Base-by-base conservation (phyloP, 2,888 invertebrate species). In the Junonia oenone region DNA sequence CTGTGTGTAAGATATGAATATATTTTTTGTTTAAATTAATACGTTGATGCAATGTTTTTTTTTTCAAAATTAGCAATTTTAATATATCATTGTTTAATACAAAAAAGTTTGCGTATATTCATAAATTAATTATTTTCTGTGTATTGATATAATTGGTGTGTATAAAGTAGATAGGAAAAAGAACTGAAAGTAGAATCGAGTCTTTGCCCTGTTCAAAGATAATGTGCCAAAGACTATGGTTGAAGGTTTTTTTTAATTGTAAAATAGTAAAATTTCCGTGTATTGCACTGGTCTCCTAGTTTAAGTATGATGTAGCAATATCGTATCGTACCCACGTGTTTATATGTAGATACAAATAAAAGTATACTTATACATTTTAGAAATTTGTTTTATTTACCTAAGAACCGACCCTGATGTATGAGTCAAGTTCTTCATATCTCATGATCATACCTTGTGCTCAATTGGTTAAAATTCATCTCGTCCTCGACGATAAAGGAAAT, bases 161-260 rank as follows among this genome's bases (percentile, higher is more conserved):
- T 77, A 75, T 75, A 76, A 75, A 78, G 63, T 81, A 80, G 73
- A 55, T 81, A 79, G 77, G 76, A 63, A 67, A 62, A 78, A 78
- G 87, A 83, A 85, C 82, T 84, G 86, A 82, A 73, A 70, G 76
- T 72, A 72, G 73, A 75, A 74, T 81, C 72, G 79, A 85, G 88
- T 90, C 90, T 90, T 90, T 88, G 90, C 80, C 76, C 73, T 71
- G 62, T 78, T 87, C 90, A 89, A 90, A 90, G 90, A 90, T 83
- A 78, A 75, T 82, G 90, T 90, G 90, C 90, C 90, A 90, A 90
- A 90, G 90, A 90, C 88, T 87, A 81, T 75, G 73, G 75, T 78
- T 78, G 83, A 80, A 67, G 78, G 78, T 73, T 76, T 76, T 70
- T 69, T 73, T 78, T 76, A 69, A 71, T 77, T 70, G 78, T 76